Evolutionary conservation across 2,113 vertebrate species (phyloP), one percentile per base, ranked within the genome.

Genomic region (Taxidea taxus): DNA sequence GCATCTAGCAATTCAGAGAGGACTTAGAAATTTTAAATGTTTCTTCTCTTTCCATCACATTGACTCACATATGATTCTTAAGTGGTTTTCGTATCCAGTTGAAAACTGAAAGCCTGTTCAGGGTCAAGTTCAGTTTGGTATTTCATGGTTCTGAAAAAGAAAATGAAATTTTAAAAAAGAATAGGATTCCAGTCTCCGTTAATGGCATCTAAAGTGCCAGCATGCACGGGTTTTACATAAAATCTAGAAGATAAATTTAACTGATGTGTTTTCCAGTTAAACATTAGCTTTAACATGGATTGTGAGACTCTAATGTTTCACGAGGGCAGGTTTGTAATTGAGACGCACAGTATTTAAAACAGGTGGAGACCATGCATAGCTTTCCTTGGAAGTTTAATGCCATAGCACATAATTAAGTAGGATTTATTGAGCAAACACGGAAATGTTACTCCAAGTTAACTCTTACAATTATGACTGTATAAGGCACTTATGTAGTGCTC

Each of bases 61-160:
- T 9, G 34, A 96, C 51, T 93, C 70, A 88, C 42, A 42, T 2
- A 1, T 44, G n/a, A 94, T 94, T 97, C 60, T 83, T 88, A 78
- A 87, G 83, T 72, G 62, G 23, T 92, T 96, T 97, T 94, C 64
- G 77, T 54, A 96, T 75, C 68, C 75, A 95, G 27, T 87, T 96
- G 90, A 90, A 95, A 98, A 94, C 58, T 8, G 75, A 97, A 62
- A 92, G 39, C 74, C 58, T 93, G 92, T 90, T 92, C 31, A 0
- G 72, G 95, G 70, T 98, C 96, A 98, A 94, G 44, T 97, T 95
- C 75, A 95, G 94, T 94, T 95, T 97, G 92, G 66, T 94, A 96
- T 98, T 97, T 98, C 96, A 97, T 96, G 98, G 96, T 97, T 20
- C 72, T 97, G 90, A 97, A 91, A 98, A 97, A 96, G 92, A 98